phyloP scores from a whole-genome alignment of 2,113 vertebrate species.

The Aegithalos caudatus region DNA sequence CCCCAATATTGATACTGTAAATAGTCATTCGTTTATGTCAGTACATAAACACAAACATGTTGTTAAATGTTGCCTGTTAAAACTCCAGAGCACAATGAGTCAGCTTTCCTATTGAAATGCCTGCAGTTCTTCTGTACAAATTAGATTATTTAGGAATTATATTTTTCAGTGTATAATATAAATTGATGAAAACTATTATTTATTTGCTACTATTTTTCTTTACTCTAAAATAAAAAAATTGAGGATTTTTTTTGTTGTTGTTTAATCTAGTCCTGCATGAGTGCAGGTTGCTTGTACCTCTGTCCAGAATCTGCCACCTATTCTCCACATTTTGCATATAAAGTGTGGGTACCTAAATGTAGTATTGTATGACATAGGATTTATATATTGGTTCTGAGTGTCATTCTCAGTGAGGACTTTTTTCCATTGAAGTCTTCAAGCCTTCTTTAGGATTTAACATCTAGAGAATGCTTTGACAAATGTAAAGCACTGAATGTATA shows the following conservation, averaged over 20 bases:
- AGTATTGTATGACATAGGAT: not conserved
- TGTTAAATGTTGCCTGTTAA: not conserved
- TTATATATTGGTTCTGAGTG: not conserved
- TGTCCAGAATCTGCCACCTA: not conserved
- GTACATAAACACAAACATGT: accelerated
- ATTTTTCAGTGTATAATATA: conserved; percentile 1
- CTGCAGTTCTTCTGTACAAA: not conserved
- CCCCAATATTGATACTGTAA: not conserved
- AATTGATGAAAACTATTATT: not conserved
- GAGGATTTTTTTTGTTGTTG: not conserved
- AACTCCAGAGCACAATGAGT: not conserved
- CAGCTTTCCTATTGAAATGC: not conserved
- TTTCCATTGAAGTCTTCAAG: not conserved
- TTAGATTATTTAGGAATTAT: not conserved
- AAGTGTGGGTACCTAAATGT: not conserved
- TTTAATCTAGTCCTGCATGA: not conserved
- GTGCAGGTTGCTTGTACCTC: not conserved
- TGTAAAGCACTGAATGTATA: not conserved
- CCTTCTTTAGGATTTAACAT: not conserved
- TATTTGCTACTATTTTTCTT: not conserved
- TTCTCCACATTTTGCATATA: not conserved
- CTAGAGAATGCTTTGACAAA: not conserved
- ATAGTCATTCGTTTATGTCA: not conserved
- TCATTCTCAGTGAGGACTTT: not conserved
- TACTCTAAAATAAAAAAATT: not conserved